Evolutionary conservation across 2,888 invertebrate genomes (phyloP), one percentile per base, ranked within the genome.

Genomic region (Thera britannica): DNA sequence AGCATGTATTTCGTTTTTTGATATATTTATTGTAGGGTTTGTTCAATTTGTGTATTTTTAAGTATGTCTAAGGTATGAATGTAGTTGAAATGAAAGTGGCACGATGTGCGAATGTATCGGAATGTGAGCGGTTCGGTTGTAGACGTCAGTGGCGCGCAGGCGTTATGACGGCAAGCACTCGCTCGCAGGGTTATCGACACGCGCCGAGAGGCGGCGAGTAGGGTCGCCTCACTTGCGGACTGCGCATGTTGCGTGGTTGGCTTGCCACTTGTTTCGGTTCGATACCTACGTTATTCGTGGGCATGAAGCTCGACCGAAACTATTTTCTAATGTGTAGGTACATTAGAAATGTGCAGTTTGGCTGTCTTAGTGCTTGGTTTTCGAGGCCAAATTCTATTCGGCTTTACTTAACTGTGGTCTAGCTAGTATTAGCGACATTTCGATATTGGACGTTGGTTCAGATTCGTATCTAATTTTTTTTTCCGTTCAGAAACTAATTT

Each of bases 111-210:
- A 87, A 88, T 87, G 78, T 81, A 78, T 81, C 79, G 92, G 93
- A 92, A 93, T 93, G 92, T 85, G 85, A 79, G 87, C 83, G 86
- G 79, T 46, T 46, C 7, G 44, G 8, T 44, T 88, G 87, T 90
- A 81, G 85, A 90, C 90, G 90, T 89, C 88, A 89, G 67, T 62
- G 63, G 74, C 61, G 84, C 90, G 92, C 91, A 90, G 85, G 91
- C 92, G 92, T 87, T 89, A 86, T 88, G 89, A 79, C 78, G 83
- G 83, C 48, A n/a, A 6, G 12, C 12, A 34, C 52, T 52, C 52
- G n/a, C n/a, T 82, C 83, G 86, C 89, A 90, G 92, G 92, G 93
- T 93, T 93, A 93, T 93, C 93, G 93, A 93, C 93, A 92, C 90
- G 89, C 79, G 71, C 48, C 46, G 44, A 38, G 44, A 38, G 82